Evolutionary conservation across 2,797 vertebrate genomes (phyloP).

Genomic region (Falco berigora): DNA sequence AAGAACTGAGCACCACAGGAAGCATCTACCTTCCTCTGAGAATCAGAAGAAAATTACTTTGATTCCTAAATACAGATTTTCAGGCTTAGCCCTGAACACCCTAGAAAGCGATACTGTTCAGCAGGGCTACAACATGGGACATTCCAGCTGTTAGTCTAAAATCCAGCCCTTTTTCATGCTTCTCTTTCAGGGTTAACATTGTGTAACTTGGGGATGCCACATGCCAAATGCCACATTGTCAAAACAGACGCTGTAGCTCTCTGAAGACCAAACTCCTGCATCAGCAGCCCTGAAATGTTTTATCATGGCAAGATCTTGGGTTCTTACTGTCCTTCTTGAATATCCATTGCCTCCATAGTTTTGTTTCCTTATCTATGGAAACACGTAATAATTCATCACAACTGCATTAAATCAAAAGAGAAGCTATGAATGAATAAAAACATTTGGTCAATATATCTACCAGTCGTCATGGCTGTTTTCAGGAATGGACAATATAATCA

Average conservation of each 20-base stretch:
- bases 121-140: not conserved
- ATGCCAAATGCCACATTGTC: not conserved
- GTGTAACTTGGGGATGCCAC: not conserved
- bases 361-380: not conserved
- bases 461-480: accelerated
- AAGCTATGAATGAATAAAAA: not conserved
- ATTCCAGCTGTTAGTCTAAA: not conserved
- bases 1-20: not conserved
- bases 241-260: not conserved
- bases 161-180: not conserved
- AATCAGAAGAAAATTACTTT: not conserved
- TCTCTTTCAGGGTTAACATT: not conserved
- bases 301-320: not conserved
- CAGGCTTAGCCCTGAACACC: not conserved
- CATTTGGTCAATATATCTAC: not conserved
- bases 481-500: not conserved
- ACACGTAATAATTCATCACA: not conserved
- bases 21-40: not conserved
- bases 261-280: not conserved
- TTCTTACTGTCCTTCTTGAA: not conserved
- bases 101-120: accelerated
- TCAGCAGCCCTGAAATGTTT: not conserved
- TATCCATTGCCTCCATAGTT: not conserved
- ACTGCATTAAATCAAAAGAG: not conserved
- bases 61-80: not conserved